phyloP scores from a whole-genome alignment of 2,113 vertebrate genomes.

The Mormyrus lacerda region DNA sequence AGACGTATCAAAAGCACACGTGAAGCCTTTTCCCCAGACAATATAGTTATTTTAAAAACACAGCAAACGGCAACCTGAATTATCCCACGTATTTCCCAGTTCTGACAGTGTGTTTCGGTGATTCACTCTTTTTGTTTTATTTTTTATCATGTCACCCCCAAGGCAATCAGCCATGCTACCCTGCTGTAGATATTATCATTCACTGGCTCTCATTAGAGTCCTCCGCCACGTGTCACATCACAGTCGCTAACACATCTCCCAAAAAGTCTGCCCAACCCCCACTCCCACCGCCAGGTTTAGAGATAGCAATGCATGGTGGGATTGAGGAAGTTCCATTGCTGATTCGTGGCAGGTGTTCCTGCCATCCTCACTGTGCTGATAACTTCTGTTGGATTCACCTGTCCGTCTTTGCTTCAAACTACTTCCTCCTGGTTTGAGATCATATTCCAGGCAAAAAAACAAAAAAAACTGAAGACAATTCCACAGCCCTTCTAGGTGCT shows the following conservation, averaged over 20 bases:
- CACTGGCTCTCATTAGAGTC: background rate
- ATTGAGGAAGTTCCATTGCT: background rate
- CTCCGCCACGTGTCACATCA: background rate
- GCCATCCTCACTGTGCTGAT: background rate
- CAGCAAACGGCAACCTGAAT: background rate
- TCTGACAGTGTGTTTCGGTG: background rate
- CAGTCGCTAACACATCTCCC: background rate
- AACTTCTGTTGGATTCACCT: constrained; percentile 15
- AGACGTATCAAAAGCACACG: background rate
- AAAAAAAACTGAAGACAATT: background rate
- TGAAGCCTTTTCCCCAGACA: background rate
- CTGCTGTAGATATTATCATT: background rate
- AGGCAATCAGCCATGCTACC: background rate
- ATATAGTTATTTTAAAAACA: background rate
- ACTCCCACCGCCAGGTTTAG: background rate
- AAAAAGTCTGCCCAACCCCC: background rate
- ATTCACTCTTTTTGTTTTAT: background rate
- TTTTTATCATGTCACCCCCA: background rate
- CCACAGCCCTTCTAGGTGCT: background rate
- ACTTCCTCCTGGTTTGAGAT: constrained; percentile 9
- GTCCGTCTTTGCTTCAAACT: constrained; percentile 16
- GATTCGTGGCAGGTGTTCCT: background rate
- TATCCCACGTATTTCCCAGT: background rate
- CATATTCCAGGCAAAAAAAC: background rate
- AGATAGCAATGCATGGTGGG: background rate